Evolutionary conservation across 1,140 invertebrate species (phyloP).

Genomic region (Chionoecetes opilio): DNA sequence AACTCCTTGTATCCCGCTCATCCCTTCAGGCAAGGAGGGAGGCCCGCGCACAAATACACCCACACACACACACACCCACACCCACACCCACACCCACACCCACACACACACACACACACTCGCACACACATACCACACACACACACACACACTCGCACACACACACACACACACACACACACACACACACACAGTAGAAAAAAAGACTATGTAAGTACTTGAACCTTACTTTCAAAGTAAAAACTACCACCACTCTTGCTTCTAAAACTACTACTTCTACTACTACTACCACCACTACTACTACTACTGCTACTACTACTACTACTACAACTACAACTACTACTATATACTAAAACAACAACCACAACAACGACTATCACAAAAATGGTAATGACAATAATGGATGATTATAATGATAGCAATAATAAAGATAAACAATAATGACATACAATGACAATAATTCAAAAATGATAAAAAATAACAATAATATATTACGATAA

Average conservation of each 20-base stretch:
- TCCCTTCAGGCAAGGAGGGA: background rate
- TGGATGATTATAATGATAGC: background rate
- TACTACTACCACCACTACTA: constrained; percentile 9
- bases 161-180: background rate
- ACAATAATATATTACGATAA: background rate
- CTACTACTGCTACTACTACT: constrained; percentile 4
- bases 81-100: constrained; percentile 31
- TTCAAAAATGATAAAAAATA: background rate
- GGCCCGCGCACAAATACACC: no score
- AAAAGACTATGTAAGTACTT: no score
- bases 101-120: constrained; percentile 47
- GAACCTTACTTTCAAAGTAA: no score
- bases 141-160: no score
- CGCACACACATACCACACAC: no score
- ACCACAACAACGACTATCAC: background rate
- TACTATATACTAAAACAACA: background rate
- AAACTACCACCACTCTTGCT: background rate
- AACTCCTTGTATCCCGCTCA: background rate
- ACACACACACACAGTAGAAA: background rate
- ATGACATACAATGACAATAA: background rate
- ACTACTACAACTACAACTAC: background rate
- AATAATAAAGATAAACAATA: background rate
- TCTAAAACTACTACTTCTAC: background rate
- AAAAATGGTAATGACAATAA: background rate
- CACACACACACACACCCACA: background rate